phyloP scores from a whole-genome alignment of 1,140 invertebrate species.

The Oedothorax gibbosus region DNA sequence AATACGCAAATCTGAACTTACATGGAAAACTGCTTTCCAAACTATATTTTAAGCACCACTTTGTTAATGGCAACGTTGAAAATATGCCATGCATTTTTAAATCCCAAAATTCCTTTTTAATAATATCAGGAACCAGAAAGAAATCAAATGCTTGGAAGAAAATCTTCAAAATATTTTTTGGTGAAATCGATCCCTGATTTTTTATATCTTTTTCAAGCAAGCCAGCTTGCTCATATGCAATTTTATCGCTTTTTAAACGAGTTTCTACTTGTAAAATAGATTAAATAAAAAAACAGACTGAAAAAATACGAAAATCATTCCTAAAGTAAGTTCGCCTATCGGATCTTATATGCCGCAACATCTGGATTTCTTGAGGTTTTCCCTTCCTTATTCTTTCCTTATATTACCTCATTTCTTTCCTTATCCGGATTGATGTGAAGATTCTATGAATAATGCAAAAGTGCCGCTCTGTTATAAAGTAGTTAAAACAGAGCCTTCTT shows the following conservation, averaged over 20 bases:
- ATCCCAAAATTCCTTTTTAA: background rate
- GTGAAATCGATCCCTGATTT: background rate
- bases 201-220: background rate
- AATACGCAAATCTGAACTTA: too few relatives aligned
- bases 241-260: slow-evolving; percentile 46
- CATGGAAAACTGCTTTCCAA: too few relatives aligned
- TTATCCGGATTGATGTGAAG: slow-evolving; percentile 29
- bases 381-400: background rate
- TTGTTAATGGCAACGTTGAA: background rate
- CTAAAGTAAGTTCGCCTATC: slow-evolving; percentile 3
- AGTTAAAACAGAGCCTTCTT: slow-evolving; percentile 50
- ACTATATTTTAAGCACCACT: too few relatives aligned
- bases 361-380: slow-evolving; percentile 34
- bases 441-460: slow-evolving; percentile 48
- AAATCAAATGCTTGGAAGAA: background rate
- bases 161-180: background rate
- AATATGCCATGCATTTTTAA: background rate
- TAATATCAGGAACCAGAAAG: background rate
- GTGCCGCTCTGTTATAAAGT: slow-evolving; percentile 51
- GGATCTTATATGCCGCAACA: slow-evolving; percentile 41
- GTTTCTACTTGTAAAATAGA: slow-evolving; percentile 36
- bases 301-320: background rate
- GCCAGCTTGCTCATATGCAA: slow-evolving; percentile 8
- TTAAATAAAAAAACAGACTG: slow-evolving; percentile 1
- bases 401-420: slow-evolving; percentile 44